Base-by-base conservation (phyloP, 2,113 vertebrate genomes). In the Bubalus kerabau region DNA sequence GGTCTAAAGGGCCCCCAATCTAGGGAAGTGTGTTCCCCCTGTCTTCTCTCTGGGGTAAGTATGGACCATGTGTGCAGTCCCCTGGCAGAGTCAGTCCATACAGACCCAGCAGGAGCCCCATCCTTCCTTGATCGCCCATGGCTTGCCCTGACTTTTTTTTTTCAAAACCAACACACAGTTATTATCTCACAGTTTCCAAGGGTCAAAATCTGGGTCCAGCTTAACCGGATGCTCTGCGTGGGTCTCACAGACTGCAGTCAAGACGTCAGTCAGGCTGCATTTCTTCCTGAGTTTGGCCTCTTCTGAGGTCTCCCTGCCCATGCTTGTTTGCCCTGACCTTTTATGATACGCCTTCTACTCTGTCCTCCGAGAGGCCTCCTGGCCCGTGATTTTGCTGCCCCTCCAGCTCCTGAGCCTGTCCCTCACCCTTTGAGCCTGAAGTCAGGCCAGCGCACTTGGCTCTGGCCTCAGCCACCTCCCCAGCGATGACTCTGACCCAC, bases 231-330 rank as follows among this genome's bases (percentile, higher is more conserved):
- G 19, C 67, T 40, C 67, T 71, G 67, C 5, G 2, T 40, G n/a
- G 19, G n/a, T 40, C n/a, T 71, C 67, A 71, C n/a, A 40, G 67
- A 5, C n/a, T 71, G 19, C n/a, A 21, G 17, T 71, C 64, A 71
- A 21, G 64, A 71, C 0, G 0, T 71, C 67, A 71, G 19, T 23
- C n/a, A 71, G 67, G 0, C 10, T 71, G 67, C 19, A 6, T 40
- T 40, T 71, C 67, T 71, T 40, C n/a, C 67, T 6, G 67, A 71
- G 67, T 40, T 12, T 71, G 67, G 19, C 67, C 67, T 71, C n/a
- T 71, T 71, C 67, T 40, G 67, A 71, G n/a, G 4, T 40, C 5
- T 2, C 67, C n/a, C n/a, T 21, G n/a, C 36, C n/a, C 64, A 3
- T 21, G n/a, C 9, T 71, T 71, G 64, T 23, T 23, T 36, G 64